Evolutionary conservation across 2,113 vertebrate genomes (phyloP).

Genomic region (Rhodinocichla rosea): DNA sequence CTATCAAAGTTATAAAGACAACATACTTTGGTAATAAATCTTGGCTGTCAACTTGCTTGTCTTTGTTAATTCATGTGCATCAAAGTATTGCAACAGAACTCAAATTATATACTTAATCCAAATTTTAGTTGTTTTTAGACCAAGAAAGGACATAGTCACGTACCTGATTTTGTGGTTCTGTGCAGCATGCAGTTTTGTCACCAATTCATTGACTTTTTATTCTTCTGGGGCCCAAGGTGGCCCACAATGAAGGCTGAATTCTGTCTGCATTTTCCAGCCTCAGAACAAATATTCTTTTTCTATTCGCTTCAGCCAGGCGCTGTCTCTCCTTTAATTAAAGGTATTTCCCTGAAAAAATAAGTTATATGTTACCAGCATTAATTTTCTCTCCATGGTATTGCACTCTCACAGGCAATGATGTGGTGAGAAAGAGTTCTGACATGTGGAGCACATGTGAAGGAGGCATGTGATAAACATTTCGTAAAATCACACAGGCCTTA

Average conservation of each 20-base stretch:
- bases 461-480: background rate
- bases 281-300: background rate
- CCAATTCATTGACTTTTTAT: background rate
- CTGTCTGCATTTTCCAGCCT: background rate
- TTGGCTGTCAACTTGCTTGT: background rate
- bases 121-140: background rate
- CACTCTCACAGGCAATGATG: background rate
- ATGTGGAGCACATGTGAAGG: background rate
- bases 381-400: background rate
- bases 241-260: background rate
- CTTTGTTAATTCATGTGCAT: constrained; percentile 11
- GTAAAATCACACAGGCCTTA: background rate
- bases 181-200: background rate
- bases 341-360: background rate
- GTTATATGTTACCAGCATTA: background rate
- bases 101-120: background rate
- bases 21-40: constrained; percentile 42
- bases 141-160: background rate
- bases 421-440: background rate
- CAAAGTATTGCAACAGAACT: background rate
- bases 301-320: background rate
- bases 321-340: background rate
- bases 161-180: background rate
- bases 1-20: constrained; percentile 15
- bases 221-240: background rate